These are phyloP conservation scores for Pituophis catenifer DNA, from an alignment of 2,113 vertebrate genomes.

Conservation along the genomic window DNA sequence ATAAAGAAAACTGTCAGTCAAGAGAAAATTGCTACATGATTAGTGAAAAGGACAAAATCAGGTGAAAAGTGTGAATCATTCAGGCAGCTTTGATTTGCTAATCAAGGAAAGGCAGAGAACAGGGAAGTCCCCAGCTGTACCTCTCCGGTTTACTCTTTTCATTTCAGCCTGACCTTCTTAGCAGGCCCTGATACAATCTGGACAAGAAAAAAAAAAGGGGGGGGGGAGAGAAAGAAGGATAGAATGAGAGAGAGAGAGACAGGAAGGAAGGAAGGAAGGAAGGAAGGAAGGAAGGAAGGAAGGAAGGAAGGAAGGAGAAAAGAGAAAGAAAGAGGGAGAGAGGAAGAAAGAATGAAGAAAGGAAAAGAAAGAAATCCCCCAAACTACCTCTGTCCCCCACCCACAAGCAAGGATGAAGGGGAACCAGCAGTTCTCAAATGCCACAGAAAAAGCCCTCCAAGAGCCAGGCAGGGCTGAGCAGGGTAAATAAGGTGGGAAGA, in stretches of 20 bases:
- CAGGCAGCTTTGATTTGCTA: slow-evolving; percentile 99
- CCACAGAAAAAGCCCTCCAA: slow-evolving; percentile 49
- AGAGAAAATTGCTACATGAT: slow-evolving; percentile 98
- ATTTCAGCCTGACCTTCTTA: slow-evolving; percentile 98
- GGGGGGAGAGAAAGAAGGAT: too few species aligned
- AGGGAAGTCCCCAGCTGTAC: slow-evolving; percentile 97
- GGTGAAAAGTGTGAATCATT: slow-evolving; percentile 98
- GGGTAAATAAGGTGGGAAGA: slow-evolving; percentile 83
- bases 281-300: neutral
- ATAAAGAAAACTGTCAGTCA: slow-evolving; percentile 99
- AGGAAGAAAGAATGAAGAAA: neutral
- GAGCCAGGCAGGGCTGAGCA: slow-evolving; percentile 79
- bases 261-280: neutral
- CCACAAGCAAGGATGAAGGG: neutral
- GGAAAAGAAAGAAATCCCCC: neutral
- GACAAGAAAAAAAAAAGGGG: slow-evolving; percentile 58
- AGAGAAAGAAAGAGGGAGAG: too few species aligned
- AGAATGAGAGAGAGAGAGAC: too few species aligned
- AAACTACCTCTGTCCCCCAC: neutral
- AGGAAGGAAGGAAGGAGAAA: neutral
- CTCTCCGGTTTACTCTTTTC: slow-evolving; percentile 91
- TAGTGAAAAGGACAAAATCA: slow-evolving; percentile 99
- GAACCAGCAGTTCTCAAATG: slow-evolving; percentile 74
- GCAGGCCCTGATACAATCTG: slow-evolving; percentile 90
- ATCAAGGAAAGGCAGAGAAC: slow-evolving; percentile 90